These are phyloP conservation scores for Coleophora deauratella DNA, from an alignment of 2,888 invertebrate species.

Conservation along the genomic window DNA sequence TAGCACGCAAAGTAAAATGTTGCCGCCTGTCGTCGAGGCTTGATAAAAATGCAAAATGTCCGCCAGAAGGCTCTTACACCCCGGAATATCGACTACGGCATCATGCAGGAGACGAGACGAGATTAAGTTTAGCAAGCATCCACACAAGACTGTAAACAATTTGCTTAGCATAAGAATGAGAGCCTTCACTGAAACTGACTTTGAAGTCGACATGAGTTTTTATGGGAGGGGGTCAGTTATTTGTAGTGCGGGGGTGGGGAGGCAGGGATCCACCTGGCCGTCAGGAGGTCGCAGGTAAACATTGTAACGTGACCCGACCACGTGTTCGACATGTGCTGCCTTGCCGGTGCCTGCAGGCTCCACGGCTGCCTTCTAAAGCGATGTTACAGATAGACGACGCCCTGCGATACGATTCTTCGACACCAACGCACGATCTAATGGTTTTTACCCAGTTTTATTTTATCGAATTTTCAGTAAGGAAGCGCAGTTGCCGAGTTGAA, in stretches of 20 bases:
- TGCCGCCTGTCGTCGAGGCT: constrained; percentile 55
- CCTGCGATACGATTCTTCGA: constrained; percentile 26
- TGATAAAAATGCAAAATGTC: constrained; percentile 71
- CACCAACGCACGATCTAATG: constrained; percentile 54
- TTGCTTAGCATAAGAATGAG: constrained; percentile 20
- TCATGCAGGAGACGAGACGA: constrained; percentile 44
- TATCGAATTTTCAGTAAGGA: constrained; percentile 68
- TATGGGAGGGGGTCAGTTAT: not conserved
- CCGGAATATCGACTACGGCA: constrained; percentile 32
- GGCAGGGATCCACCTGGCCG: constrained; percentile 57
- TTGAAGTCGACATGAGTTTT: not conserved
- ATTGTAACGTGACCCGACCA: constrained; percentile 67
- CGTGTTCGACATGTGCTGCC: constrained; percentile 57
- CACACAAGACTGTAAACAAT: constrained; percentile 26
- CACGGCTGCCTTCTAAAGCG: not conserved
- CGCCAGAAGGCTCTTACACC: constrained; percentile 46
- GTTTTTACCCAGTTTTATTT: constrained; percentile 69
- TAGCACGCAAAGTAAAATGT: constrained; percentile 69
- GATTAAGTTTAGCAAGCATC: constrained; percentile 27
- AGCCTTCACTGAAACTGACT: not conserved
- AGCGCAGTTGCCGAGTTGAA: constrained; percentile 68
- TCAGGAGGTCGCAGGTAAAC: constrained; percentile 65
- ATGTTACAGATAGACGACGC: constrained; percentile 16
- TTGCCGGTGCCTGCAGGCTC: constrained; percentile 9
- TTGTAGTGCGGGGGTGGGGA: not conserved